Conservation (phyloP, 2,797 vertebrate genomes). For the Notamacropus eugenii region DNA sequence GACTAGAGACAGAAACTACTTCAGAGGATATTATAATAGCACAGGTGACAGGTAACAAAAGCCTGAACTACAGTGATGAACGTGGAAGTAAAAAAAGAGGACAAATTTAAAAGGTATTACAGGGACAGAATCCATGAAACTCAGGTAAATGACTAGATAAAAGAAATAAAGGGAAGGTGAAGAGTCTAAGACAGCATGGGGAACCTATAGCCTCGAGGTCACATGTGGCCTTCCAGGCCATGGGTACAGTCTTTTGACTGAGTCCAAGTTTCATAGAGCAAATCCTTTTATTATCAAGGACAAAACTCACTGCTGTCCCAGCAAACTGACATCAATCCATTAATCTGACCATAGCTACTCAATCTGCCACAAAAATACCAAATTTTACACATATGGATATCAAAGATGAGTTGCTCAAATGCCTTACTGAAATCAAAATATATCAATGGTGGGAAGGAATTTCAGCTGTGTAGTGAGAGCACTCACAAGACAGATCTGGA, state of each 20-base stretch:
- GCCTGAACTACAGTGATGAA: not conserved
- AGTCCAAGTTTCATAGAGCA: too few relatives aligned
- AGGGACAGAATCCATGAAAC: not conserved
- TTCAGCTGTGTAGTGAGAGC: not conserved
- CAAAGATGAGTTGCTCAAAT: not conserved
- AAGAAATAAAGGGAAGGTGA: not conserved
- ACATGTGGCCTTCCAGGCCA: too few relatives aligned
- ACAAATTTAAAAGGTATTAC: not conserved
- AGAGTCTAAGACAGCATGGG: too few relatives aligned
- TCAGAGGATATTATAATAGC: not conserved
- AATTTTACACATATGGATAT: not conserved
- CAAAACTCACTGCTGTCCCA: not conserved
- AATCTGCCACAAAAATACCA: not conserved
- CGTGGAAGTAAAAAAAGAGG: not conserved
- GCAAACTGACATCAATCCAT: not conserved
- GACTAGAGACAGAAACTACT: not conserved
- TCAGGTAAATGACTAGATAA: not conserved
- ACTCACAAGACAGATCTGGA: not conserved
- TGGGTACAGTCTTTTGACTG: too few relatives aligned
- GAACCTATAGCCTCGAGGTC: too few relatives aligned
- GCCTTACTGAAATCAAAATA: not conserved
- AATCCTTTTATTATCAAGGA: not conserved
- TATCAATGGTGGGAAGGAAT: not conserved
- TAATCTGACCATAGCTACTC: not conserved
- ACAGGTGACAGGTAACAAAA: not conserved